A percentile compares a stretch with the other conserved stretches of the same genome.
Evolutionary conservation across 2,113 vertebrate species (phyloP).

Genomic region (Heliornis fulica): DNA sequence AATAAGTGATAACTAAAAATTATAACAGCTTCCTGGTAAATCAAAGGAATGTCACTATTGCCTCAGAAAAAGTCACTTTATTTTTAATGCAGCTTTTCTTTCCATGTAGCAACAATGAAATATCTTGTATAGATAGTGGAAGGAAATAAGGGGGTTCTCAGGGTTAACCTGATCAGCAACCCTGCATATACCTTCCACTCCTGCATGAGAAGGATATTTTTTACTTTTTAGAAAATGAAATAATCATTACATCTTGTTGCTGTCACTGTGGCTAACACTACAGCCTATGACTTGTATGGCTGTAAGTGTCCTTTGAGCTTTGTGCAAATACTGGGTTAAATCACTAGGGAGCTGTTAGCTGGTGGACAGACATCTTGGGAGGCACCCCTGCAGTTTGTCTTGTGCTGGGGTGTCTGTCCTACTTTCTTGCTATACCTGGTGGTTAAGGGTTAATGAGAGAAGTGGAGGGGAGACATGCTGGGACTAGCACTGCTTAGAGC

Average conservation of each 20-base stretch:
- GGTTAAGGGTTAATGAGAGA: too few relatives aligned
- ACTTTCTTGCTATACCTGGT: too few relatives aligned
- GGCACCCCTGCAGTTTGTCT: too few relatives aligned
- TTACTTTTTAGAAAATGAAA: neutral
- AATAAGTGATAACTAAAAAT: neutral
- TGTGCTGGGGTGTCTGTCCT: too few relatives aligned
- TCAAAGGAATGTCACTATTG: neutral
- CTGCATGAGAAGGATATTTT: neutral
- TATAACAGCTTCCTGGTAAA: neutral
- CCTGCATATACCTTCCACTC: neutral
- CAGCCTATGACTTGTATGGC: neutral
- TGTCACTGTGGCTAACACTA: neutral
- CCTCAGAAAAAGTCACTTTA: neutral
- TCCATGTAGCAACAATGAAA: neutral
- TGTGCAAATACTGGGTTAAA: too few relatives aligned
- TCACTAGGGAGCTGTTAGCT: too few relatives aligned
- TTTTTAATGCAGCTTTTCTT: neutral
- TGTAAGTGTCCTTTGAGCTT: neutral
- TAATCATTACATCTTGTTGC: neutral
- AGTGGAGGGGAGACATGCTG: too few relatives aligned
- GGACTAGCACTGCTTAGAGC: too few relatives aligned
- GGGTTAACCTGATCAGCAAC: neutral
- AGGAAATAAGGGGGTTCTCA: neutral
- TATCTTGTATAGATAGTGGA: rapidly evolving
- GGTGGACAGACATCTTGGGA: too few relatives aligned